Evolutionary conservation across 2,113 vertebrate genomes (phyloP).

Genomic region (Petroica traversi): DNA sequence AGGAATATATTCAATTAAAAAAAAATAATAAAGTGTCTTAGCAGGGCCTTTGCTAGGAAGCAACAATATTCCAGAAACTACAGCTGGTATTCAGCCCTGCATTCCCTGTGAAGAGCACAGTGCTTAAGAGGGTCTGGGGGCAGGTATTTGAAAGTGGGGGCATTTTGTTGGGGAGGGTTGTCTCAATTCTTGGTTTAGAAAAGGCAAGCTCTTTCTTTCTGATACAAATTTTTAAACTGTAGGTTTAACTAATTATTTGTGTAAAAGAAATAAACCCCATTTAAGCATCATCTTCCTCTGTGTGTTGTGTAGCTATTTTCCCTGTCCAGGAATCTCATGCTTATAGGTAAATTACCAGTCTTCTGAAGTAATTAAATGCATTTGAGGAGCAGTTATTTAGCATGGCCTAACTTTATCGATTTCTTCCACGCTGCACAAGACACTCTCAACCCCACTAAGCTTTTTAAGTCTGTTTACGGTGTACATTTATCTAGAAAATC

Average conservation of each 20-base stretch:
- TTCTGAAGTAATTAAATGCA: background rate
- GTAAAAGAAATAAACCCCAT: background rate
- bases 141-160: background rate
- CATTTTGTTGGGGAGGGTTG: background rate
- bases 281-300: background rate
- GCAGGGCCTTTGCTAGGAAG: background rate
- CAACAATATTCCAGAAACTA: background rate
- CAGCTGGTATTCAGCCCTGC: background rate
- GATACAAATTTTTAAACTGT: background rate
- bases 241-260: background rate
- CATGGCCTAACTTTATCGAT: background rate
- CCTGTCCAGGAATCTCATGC: background rate
- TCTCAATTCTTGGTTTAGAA: background rate
- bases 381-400: background rate
- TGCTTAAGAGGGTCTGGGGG: background rate
- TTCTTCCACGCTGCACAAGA: background rate
- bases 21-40: background rate
- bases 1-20: background rate
- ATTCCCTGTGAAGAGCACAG: background rate
- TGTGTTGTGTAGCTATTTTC: background rate
- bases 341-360: background rate
- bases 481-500: constrained; percentile 27
- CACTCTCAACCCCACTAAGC: background rate
- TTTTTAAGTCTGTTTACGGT: constrained; percentile 27
- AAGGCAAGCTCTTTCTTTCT: background rate